Percentiles rank a stretch among this genome's conserved stretches.
phyloP scores from a whole-genome alignment of 2,888 invertebrate genomes.

The Acanthopleura granulata region DNA sequence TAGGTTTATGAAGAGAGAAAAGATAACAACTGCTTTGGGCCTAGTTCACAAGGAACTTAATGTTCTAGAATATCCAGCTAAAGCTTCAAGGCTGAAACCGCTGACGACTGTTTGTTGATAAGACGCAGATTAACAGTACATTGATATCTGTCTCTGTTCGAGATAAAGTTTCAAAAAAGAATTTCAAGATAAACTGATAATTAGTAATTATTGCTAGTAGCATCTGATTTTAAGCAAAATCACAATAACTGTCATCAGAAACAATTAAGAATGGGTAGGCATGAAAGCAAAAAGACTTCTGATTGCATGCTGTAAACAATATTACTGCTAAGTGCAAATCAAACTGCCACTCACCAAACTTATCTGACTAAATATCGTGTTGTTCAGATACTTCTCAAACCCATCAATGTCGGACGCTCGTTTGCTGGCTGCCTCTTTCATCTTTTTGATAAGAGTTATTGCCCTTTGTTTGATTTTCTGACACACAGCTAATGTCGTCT shows the following conservation, averaged over 20 bases:
- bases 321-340: not conserved
- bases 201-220: not conserved
- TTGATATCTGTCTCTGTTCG: no score
- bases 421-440: not conserved
- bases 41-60: no score
- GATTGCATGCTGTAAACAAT: not conserved
- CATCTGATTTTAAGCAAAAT: not conserved
- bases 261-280: not conserved
- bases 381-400: conserved; percentile 1
- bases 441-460: conserved; percentile 10
- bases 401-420: not conserved
- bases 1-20: no score
- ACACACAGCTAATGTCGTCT: not conserved
- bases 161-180: no score
- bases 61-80: no score
- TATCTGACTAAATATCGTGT: not conserved
- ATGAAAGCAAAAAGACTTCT: not conserved
- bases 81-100: no score
- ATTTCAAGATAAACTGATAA: no score
- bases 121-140: no score
- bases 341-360: not conserved
- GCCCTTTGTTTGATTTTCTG: conserved; percentile 15
- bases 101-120: no score
- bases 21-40: no score
- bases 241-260: conserved; percentile 11